A percentile compares a stretch with the other conserved stretches of the same genome.
Conservation (phyloP, 2,888 invertebrate genomes). For the Epinotia demarniana region DNA sequence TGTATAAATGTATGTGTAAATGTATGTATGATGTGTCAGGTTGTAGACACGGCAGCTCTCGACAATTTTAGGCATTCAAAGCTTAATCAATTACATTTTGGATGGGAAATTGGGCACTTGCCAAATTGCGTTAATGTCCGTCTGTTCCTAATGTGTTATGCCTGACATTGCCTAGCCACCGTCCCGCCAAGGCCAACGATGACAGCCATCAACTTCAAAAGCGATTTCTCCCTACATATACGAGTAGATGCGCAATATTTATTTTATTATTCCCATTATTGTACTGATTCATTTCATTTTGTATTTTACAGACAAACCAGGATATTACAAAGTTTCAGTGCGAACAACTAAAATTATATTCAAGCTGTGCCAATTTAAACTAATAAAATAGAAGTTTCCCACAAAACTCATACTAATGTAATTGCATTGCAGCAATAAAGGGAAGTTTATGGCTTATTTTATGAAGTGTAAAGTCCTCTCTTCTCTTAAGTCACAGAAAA, state of each 20-base stretch:
- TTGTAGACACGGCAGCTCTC: too few relatives aligned
- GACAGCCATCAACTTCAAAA: slow-evolving; percentile 2
- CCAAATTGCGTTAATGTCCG: neutral
- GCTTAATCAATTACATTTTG: neutral
- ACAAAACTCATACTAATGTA: neutral
- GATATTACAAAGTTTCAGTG: neutral
- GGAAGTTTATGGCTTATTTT: neutral
- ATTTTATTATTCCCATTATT: neutral
- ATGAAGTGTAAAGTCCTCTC: neutral
- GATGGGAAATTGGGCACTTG: neutral
- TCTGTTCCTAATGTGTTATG: neutral
- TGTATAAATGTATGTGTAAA: too few relatives aligned
- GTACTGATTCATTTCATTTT: neutral
- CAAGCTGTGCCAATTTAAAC: neutral
- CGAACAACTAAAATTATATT: too few relatives aligned
- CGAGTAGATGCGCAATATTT: neutral
- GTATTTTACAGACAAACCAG: neutral
- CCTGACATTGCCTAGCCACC: neutral
- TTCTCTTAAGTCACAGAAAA: neutral
- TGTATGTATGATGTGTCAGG: too few relatives aligned
- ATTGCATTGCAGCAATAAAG: neutral
- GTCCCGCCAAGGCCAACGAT: neutral
- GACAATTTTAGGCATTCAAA: neutral
- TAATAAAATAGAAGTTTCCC: slow-evolving; percentile 1
- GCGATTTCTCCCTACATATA: too few relatives aligned